These are phyloP conservation scores for Dromius quadrimaculatus DNA, from an alignment of 2,888 invertebrate genomes.

Conservation along the genomic window DNA sequence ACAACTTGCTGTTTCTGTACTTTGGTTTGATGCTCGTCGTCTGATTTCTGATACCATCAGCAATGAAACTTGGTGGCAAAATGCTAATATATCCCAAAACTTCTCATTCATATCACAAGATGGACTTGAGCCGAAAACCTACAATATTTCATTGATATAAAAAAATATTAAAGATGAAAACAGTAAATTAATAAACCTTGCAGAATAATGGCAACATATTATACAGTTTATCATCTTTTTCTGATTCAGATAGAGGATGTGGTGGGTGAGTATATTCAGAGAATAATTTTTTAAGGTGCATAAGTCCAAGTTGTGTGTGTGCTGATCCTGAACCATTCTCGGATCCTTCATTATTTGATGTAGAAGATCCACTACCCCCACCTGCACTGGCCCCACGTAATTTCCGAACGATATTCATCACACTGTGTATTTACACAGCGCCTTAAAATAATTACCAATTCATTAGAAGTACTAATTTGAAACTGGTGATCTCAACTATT, in stretches of 20 bases:
- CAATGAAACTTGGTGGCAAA: conserved; percentile 94
- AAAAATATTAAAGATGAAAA: conserved; percentile 5
- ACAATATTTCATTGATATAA: conserved; percentile 55
- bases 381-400: conserved; percentile 74
- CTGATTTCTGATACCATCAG: conserved; percentile 98
- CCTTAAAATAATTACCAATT: conserved; percentile 25
- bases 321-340: conserved; percentile 75
- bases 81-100: conserved; percentile 95
- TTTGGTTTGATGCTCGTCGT: conserved; percentile 95
- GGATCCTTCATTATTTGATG: conserved; percentile 70
- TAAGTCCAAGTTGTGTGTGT: conserved; percentile 90
- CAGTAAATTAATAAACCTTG: conserved; percentile 75
- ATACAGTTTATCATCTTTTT: conserved; percentile 93
- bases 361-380: conserved; percentile 67
- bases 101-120: conserved; percentile 97
- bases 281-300: conserved; percentile 96
- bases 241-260: conserved; percentile 81
- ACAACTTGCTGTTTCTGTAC: conserved; percentile 94
- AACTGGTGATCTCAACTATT: too few species aligned
- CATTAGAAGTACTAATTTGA: conserved; percentile 16
- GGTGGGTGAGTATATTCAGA: conserved; percentile 93
- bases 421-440: conserved; percentile 49
- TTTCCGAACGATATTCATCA: conserved; percentile 94
- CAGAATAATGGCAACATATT: conserved; percentile 98
- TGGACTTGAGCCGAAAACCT: conserved; percentile 95